Evolutionary conservation across 2,797 vertebrate genomes (phyloP), one percentile per base, ranked within the genome.

Genomic region (Gila robusta): DNA sequence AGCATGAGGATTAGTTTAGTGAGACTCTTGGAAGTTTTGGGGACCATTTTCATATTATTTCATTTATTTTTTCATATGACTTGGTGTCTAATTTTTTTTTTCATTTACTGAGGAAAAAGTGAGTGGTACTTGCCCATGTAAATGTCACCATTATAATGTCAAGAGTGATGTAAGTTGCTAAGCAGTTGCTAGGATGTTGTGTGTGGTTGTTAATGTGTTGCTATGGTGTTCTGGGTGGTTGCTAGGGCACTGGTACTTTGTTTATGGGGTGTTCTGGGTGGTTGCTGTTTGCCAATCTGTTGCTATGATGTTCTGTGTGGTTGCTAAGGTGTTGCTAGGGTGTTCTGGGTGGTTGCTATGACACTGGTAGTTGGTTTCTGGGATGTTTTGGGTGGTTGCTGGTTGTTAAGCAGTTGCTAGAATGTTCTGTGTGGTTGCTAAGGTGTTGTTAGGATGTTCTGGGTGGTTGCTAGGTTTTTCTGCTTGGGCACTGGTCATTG

Each of bases 41-140:
- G 35, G 52, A 77, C 6, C 19, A 37, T 54, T 35, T 37, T 23
- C 28, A 76, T 37, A 76, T 23, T 28, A 28, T 17, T 64, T 28
- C 0, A 28, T 64, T 28, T 1, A 0, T n/a, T 59, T 59, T 19
- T 19, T 49, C 16, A 74, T 32, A 49, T 21, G 10, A 76, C 28
- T 6, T 52, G 19, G 44, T 32, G 26, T 52, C 44, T 6, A 0
- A 6, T 2, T 52, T 32, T 32, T 19, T 52, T 49, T 32, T 19
- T 17, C 10, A 12, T 76, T 76, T 76, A 23, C 28, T 2, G 8
- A 19, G 26, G 71, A 49, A 73, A 73, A 73, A 10, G 14, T 28
- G 71, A 73, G 71, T 47, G 41, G 41, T 73, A 73, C 44, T 32
- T 52, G 47, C 16, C 72, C 47, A 52, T 76, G 28, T 5, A 76